phyloP scores from a whole-genome alignment of 1,140 invertebrate species.

The Zaprionus gabonicus region DNA sequence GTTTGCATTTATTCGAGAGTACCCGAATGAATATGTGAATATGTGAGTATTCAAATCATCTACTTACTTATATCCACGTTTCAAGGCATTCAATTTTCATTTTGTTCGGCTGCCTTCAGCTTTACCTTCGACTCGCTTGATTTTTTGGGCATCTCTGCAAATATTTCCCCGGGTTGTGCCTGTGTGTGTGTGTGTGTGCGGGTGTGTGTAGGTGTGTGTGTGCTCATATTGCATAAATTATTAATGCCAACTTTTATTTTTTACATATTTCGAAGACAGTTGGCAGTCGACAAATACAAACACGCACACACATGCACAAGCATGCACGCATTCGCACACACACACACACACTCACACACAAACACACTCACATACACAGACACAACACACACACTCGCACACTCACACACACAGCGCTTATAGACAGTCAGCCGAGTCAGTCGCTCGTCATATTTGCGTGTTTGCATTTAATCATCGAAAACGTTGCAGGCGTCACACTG shows the following conservation, averaged over 20 bases:
- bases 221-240: slow-evolving; percentile 80
- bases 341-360: slow-evolving; percentile 22
- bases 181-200: slow-evolving; percentile 35
- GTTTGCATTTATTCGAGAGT: slow-evolving; percentile 41
- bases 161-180: slow-evolving; percentile 49
- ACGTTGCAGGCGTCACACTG: slow-evolving; percentile 60
- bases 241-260: slow-evolving; percentile 82
- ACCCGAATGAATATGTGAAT: slow-evolving; percentile 35
- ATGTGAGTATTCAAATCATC: slow-evolving; percentile 45
- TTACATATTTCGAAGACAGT: slow-evolving; percentile 82
- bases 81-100: slow-evolving; percentile 79
- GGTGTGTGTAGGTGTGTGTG: slow-evolving; percentile 39
- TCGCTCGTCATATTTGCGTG: slow-evolving; percentile 79
- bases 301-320: slow-evolving; percentile 23
- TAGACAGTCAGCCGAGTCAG: slow-evolving; percentile 49
- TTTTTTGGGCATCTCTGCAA: slow-evolving; percentile 64
- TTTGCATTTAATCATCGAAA: slow-evolving; percentile 83
- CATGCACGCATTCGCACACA: not conserved
- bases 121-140: not conserved
- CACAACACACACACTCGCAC: slow-evolving; percentile 7
- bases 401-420: slow-evolving; percentile 9
- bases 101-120: slow-evolving; percentile 19
- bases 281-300: slow-evolving; percentile 72
- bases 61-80: slow-evolving; percentile 58
- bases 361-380: slow-evolving; percentile 25